phyloP scores from a whole-genome alignment of 1,140 invertebrate species.

The Wiebesia pumilae region DNA sequence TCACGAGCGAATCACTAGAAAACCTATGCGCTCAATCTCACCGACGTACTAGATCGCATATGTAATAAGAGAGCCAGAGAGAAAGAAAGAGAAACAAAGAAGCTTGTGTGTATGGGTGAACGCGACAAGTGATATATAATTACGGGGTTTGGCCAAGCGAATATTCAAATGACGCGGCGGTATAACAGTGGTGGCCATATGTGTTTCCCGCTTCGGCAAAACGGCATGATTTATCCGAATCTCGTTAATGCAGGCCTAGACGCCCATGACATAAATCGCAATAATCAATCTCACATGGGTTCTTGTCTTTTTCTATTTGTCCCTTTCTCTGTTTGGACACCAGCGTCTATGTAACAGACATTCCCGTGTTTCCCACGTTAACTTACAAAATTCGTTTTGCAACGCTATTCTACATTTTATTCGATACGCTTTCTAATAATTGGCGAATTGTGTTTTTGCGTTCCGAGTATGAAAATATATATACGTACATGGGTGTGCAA shows the following conservation, averaged over 20 bases:
- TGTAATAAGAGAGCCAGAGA: slow-evolving; percentile 9
- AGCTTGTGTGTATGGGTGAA: background rate
- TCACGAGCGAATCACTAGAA: no score
- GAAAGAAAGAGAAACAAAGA: background rate
- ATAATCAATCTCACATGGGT: slow-evolving; percentile 40
- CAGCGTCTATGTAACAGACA: no score
- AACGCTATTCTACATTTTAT: no score
- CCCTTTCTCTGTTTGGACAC: background rate
- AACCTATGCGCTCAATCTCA: no score
- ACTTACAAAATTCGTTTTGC: no score
- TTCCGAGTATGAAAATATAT: no score
- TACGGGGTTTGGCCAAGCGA: slow-evolving; percentile 51
- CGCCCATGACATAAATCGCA: slow-evolving; percentile 44
- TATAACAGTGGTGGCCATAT: background rate
- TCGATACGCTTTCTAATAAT: no score
- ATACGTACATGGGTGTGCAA: no score
- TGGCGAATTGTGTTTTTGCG: no score
- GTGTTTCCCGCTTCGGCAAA: slow-evolving; percentile 27
- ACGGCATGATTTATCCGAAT: slow-evolving; percentile 60
- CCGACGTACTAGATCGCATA: no score
- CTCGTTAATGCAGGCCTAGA: slow-evolving; percentile 55
- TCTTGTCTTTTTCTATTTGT: background rate
- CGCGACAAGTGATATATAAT: slow-evolving; percentile 48
- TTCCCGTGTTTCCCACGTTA: no score
- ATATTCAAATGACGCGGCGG: slow-evolving; percentile 43